Evolutionary conservation across 2,113 vertebrate genomes (phyloP), one percentile per base, ranked within the genome.

Genomic region (Anthoscopus minutus): DNA sequence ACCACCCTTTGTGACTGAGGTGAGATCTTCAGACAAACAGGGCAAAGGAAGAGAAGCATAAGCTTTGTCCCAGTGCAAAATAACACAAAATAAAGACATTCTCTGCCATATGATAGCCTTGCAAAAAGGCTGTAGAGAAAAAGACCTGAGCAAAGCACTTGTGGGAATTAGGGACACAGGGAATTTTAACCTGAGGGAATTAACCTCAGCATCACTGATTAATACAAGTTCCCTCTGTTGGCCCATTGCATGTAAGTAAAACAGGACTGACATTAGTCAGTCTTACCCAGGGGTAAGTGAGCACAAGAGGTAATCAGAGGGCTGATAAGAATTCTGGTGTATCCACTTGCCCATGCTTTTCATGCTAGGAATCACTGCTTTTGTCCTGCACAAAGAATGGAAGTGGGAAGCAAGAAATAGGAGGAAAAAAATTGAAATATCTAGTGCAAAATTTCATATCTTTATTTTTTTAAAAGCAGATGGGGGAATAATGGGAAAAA

Each of bases 161-260:
- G n/a, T n/a, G n/a, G n/a, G n/a, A n/a, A n/a, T n/a, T n/a, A n/a
- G n/a, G n/a, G n/a, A n/a, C n/a, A n/a, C n/a, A n/a, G n/a, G n/a
- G n/a, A n/a, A n/a, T n/a, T n/a, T n/a, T n/a, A n/a, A n/a, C n/a
- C n/a, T n/a, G n/a, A n/a, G n/a, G n/a, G n/a, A n/a, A n/a, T n/a
- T 45, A 60, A 44, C 4, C 5, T 2, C 48, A 60, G 25, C 37
- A 69, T 31, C 47, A 33, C 14, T 5, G 40, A 10, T 66, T 88
- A 82, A 56, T 17, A 38, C 0, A 0, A 61, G 27, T 10, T 19
- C 11, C 27, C 9, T 64, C 65, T 73, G 25, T 48, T 51, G 37
- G 30, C 11, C 33, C 42, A 60, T 5, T n/a, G 22, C 35, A 31
- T 0, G 0, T 7, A 37, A 33, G 30, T 23, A 40, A 71, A 92